Conservation (phyloP, 2,888 invertebrate species). For the Volucella bombylans region DNA sequence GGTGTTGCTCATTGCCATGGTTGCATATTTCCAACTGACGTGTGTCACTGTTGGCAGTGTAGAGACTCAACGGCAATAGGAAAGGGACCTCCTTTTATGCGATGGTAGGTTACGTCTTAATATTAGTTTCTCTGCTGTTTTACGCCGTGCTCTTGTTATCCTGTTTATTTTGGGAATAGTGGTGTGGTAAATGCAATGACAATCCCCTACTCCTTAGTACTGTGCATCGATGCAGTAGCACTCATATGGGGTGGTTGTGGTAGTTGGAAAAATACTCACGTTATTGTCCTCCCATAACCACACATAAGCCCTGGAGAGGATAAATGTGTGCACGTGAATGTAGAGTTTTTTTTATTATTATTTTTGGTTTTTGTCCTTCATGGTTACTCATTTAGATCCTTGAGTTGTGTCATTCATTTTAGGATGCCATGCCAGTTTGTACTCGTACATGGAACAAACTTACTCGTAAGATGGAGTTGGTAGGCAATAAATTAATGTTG, state of each 20-base stretch:
- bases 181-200: conserved; percentile 36
- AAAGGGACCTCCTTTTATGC: conserved; percentile 18
- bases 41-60: conserved; percentile 48
- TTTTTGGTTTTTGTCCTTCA: conserved; percentile 1
- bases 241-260: not conserved
- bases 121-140: conserved; percentile 51
- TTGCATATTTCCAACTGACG: conserved; percentile 65
- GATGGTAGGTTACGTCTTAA: conserved; percentile 60
- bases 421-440: conserved; percentile 31
- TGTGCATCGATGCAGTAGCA: not conserved
- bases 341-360: conserved; percentile 9
- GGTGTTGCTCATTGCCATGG: conserved; percentile 39
- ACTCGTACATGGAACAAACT: conserved; percentile 1
- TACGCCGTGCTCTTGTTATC: conserved; percentile 38
- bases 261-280: conserved; percentile 45
- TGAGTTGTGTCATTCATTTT: conserved; percentile 70
- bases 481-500: conserved; percentile 60
- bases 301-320: conserved; percentile 19
- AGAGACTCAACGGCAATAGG: not conserved
- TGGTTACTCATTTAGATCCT: conserved; percentile 56
- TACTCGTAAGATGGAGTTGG: not conserved
- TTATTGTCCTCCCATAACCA: not conserved
- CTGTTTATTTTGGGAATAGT: conserved; percentile 50
- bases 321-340: conserved; percentile 36
- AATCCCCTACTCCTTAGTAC: not conserved